Conservation (phyloP, 64 coral and sea anemone species). For the Dendronephthya gigantea region DNA sequence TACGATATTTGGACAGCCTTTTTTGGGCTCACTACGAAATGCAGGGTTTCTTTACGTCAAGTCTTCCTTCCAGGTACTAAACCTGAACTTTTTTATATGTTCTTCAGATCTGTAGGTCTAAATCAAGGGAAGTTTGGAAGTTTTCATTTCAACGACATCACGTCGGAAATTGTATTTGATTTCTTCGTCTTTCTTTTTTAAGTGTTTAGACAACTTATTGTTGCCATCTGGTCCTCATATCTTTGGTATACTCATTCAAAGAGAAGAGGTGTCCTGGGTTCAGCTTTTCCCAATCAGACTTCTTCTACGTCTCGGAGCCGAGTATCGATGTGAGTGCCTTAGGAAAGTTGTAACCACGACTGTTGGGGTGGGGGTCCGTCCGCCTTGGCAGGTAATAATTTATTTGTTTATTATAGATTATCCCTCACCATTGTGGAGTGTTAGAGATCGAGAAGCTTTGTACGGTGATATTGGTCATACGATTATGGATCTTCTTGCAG, state of each 20-base stretch:
- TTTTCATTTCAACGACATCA: background rate
- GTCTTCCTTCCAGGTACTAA: conserved; percentile 85
- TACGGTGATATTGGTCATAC: conserved; percentile 94
- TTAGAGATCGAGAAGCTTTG: conserved; percentile 56
- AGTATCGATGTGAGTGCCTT: conserved; percentile 74
- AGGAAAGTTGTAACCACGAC: background rate
- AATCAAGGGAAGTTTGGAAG: too few relatives aligned
- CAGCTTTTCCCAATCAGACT: conserved; percentile 87
- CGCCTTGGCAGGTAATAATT: background rate
- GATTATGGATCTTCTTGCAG: conserved; percentile 88
- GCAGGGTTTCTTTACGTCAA: conserved; percentile 94
- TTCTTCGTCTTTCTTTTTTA: background rate
- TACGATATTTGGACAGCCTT: conserved; percentile 98
- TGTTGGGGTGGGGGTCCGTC: background rate
- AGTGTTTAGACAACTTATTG: conserved; percentile 78
- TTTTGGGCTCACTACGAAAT: conserved; percentile 78
- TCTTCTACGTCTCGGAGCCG: conserved; percentile 77
- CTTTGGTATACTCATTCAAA: conserved; percentile 62
- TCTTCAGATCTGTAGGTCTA: too few relatives aligned
- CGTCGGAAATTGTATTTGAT: background rate
- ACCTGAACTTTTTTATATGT: too few relatives aligned
- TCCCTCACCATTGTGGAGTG: conserved; percentile 90
- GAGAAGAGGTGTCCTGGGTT: conserved; percentile 82
- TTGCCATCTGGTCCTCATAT: conserved; percentile 75
- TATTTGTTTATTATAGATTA: conserved; percentile 47